Base-by-base conservation (phyloP, 2,888 invertebrate species). In the Acanthopleura granulata region DNA sequence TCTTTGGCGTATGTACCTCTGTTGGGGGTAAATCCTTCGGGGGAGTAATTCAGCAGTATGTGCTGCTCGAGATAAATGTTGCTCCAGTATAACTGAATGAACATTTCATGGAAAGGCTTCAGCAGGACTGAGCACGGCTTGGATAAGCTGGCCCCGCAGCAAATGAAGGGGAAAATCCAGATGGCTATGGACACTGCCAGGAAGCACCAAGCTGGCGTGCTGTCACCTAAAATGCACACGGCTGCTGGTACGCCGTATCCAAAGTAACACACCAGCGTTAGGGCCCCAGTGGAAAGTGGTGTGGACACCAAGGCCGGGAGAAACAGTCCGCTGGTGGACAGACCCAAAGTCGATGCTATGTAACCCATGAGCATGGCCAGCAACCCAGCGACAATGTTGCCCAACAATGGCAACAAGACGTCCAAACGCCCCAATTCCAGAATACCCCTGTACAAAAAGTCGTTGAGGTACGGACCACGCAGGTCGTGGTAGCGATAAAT, bases 271-370 rank as follows among this genome's bases (percentile, higher is more conserved):
- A 83, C 71, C 29, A 78, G 40, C 15, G 77, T 77, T 0, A 81
- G 74, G 3, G 75, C 69, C 15, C 74, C 74, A 18, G 79, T 71
- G 9, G 80, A 71, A 0, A 78, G 70, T 1, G 80, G 74, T 11
- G 83, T 82, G 16, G 82, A 80, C 40, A 82, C 62, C 1, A 83
- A 27, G 18, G 79, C 69, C 12, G 83, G 81, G 1, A 83, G 62
- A 22, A 77, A 74, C 25, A 84, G 69, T 6, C 80, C 82, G 0
- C 79, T 71, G 6, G 79, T 81, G 0, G 79, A 72, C 22, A 83
- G 75, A 15, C 82, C 77, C 49, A 81, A 75, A 49, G 82, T 81
- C 14, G 81, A 78, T 9, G 81, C 77, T 14, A 78, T 76, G 61
- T 73, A 77, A 14, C 76, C 75, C 4, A 79, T 74, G 29, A 82